A percentile compares a stretch with the other conserved stretches of the same genome.
Evolutionary conservation across 2,797 vertebrate genomes (phyloP).

Genomic region (Schizothorax lantsangensis): DNA sequence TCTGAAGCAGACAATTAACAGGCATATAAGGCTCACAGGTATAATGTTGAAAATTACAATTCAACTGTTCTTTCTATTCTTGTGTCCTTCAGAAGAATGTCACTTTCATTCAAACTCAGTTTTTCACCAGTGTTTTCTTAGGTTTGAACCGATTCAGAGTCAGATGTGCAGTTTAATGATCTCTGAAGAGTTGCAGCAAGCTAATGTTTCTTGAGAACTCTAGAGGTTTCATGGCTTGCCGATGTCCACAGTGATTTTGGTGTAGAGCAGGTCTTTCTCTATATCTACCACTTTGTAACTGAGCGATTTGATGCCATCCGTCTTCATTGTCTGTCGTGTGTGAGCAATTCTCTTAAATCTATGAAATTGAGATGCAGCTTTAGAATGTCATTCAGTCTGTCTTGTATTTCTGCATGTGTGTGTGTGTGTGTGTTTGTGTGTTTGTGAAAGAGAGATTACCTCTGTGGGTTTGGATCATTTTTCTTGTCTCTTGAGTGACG

Average conservation of each 20-base stretch:
- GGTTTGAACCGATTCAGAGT: background rate
- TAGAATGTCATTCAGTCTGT: constrained; percentile 65
- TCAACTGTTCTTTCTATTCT: background rate
- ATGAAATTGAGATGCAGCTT: constrained; percentile 22
- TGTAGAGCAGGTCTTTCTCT: constrained; percentile 81
- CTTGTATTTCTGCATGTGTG: constrained; percentile 1
- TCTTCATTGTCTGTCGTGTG: constrained; percentile 78
- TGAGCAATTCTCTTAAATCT: constrained; percentile 74
- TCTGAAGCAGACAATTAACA: background rate
- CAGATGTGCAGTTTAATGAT: background rate
- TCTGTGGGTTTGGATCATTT: constrained; percentile 83
- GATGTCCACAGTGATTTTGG: constrained; percentile 83
- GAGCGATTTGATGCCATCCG: constrained; percentile 82
- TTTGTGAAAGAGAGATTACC: constrained; percentile 28
- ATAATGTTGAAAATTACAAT: background rate
- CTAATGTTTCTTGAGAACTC: background rate
- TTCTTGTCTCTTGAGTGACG: constrained; percentile 79
- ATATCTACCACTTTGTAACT: constrained; percentile 76
- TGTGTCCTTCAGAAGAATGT: background rate
- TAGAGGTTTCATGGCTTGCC: constrained; percentile 68
- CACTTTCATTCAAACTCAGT: background rate
- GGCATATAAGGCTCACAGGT: background rate
- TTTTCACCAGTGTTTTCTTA: background rate
- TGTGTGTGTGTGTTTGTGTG: background rate
- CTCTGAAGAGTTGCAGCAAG: background rate